These are phyloP conservation scores for Erebia aethiops DNA, from an alignment of 2,888 invertebrate species.

Conservation along the genomic window DNA sequence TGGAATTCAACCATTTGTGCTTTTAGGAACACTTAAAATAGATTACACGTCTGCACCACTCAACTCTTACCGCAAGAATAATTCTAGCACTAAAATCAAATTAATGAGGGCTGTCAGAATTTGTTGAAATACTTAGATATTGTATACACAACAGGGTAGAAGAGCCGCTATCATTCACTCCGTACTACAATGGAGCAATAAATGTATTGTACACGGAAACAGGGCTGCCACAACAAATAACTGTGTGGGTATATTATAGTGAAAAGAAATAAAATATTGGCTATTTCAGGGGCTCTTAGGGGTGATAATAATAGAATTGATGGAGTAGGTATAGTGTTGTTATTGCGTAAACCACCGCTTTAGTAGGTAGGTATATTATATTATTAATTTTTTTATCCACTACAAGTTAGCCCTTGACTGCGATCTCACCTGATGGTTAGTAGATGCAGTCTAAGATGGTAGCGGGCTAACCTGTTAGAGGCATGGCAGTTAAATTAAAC, in stretches of 20 bases:
- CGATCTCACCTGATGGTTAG: too few species aligned
- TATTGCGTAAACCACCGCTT: too few species aligned
- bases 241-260: background rate
- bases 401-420: too few species aligned
- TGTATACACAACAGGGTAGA: conserved; percentile 28
- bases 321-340: too few species aligned
- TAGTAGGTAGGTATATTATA: too few species aligned
- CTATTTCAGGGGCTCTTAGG: background rate
- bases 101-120: conserved; percentile 66
- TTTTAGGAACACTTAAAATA: background rate
- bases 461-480: too few species aligned
- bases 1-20: background rate
- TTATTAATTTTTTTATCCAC: too few species aligned
- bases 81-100: conserved; percentile 56
- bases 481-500: too few species aligned
- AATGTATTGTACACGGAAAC: conserved; percentile 55
- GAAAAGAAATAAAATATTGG: conserved; percentile 21
- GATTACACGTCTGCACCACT: background rate
- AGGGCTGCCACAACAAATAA: conserved; percentile 33
- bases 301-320: background rate
- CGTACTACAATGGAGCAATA: conserved; percentile 64
- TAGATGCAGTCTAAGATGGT: too few species aligned
- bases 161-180: conserved; percentile 61
- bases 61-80: conserved; percentile 44
- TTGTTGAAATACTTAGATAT: conserved; percentile 49